phyloP scores from a whole-genome alignment of 1,140 invertebrate species.

The Vollenhovia emeryi region DNA sequence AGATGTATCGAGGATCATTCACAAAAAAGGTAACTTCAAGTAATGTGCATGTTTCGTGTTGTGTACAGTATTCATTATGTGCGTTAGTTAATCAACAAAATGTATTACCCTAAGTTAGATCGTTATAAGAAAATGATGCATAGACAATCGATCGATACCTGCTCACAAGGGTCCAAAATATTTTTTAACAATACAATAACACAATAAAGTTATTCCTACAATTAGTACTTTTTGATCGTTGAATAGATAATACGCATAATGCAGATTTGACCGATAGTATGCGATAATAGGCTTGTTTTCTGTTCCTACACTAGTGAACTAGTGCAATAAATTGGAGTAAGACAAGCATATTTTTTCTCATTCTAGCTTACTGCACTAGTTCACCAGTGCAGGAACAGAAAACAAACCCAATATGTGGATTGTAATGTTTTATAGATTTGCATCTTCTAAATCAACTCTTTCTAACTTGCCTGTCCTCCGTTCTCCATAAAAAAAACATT shows the following conservation, averaged over 20 bases:
- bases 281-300: too few species aligned
- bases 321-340: too few species aligned
- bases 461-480: background rate
- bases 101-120: constrained; percentile 69
- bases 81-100: constrained; percentile 68
- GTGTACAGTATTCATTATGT: constrained; percentile 78
- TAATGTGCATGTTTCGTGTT: constrained; percentile 80
- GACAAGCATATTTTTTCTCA: too few species aligned
- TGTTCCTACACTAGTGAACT: too few species aligned
- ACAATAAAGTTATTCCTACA: background rate
- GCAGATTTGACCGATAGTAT: background rate
- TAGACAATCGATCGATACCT: constrained; percentile 75
- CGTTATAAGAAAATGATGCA: constrained; percentile 71
- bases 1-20: constrained; percentile 55
- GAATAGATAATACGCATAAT: background rate
- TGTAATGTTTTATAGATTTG: background rate
- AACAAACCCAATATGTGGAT: too few species aligned
- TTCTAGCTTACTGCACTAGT: too few species aligned
- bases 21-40: constrained; percentile 64
- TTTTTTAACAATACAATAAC: background rate
- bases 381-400: too few species aligned
- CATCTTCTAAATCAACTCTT: background rate
- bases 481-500: background rate
- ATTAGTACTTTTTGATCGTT: background rate
- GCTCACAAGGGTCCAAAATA: constrained; percentile 66